Evolutionary conservation across 2,113 vertebrate species (phyloP).

Genomic region (Podarcis raffonei): DNA sequence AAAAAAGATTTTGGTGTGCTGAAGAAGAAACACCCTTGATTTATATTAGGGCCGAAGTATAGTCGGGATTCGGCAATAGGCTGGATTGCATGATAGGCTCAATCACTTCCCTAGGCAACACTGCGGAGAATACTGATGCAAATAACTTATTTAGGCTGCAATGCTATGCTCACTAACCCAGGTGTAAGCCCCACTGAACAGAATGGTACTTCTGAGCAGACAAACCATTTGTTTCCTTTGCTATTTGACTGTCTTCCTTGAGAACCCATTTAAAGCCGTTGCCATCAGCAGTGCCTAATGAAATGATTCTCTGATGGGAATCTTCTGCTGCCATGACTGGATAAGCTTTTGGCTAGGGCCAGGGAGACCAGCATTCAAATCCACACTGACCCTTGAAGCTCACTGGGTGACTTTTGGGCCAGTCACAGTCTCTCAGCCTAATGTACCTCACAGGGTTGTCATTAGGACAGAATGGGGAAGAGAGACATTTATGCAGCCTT

Average conservation of each 20-base stretch:
- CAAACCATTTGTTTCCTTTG: too few relatives aligned
- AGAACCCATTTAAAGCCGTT: background rate
- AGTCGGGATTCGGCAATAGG: background rate
- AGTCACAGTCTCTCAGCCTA: too few relatives aligned
- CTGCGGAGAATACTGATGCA: background rate
- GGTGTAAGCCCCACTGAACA: too few relatives aligned
- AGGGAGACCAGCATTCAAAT: too few relatives aligned
- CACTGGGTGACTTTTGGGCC: too few relatives aligned
- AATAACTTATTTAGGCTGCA: background rate
- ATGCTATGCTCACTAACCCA: too few relatives aligned
- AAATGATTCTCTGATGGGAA: background rate
- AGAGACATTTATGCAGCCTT: too few relatives aligned
- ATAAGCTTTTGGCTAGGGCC: too few relatives aligned
- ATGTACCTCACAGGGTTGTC: too few relatives aligned
- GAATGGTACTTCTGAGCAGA: too few relatives aligned
- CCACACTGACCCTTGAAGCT: too few relatives aligned
- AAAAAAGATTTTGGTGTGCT: background rate
- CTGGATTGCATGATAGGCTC: background rate
- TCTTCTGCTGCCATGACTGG: background rate
- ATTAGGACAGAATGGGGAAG: too few relatives aligned
- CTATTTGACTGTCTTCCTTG: background rate
- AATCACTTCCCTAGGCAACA: background rate
- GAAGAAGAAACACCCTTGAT: background rate
- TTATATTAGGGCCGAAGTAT: background rate
- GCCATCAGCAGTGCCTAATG: background rate